These are phyloP conservation scores for Drosophila macrospina DNA, from an alignment of 2,888 invertebrate species.

Conservation along the genomic window DNA sequence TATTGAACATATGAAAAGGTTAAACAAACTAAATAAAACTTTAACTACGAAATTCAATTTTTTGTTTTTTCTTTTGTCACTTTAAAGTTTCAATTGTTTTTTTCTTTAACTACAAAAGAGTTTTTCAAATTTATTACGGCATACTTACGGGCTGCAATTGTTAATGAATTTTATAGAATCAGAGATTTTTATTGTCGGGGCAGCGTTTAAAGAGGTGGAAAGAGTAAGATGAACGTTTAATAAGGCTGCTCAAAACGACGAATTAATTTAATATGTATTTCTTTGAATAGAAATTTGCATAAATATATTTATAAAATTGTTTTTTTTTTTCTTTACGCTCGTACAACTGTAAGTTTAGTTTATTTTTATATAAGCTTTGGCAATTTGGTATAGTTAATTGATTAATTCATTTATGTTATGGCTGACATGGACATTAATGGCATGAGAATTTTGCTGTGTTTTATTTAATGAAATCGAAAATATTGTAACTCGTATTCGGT, in stretches of 20 bases:
- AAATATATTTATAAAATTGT: constrained; percentile 14
- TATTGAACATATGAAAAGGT: constrained; percentile 34
- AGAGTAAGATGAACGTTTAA: constrained; percentile 30
- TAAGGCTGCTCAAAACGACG: constrained; percentile 7
- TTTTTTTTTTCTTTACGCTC: constrained; percentile 28
- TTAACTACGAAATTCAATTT: constrained; percentile 11
- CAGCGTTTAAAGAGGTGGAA: constrained; percentile 60
- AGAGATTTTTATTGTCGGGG: constrained; percentile 29
- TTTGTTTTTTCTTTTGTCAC: constrained; percentile 11
- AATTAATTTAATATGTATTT: constrained; percentile 24
- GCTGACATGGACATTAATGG: constrained; percentile 59
- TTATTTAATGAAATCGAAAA: constrained; percentile 10
- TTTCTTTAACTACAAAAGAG: constrained; percentile 40
- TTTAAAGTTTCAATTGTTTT: constrained; percentile 8
- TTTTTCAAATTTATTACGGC: constrained; percentile 6
- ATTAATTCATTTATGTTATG: constrained; percentile 42
- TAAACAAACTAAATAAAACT: constrained; percentile 17
- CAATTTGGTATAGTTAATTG: constrained; percentile 39
- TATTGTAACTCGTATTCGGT: neutral
- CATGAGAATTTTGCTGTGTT: constrained; percentile 69
- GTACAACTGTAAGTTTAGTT: constrained; percentile 26
- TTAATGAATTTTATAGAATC: constrained; percentile 8
- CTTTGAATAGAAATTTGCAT: constrained; percentile 23
- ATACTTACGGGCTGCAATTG: constrained; percentile 67
- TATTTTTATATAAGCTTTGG: constrained; percentile 29